phyloP scores from a whole-genome alignment of 2,113 vertebrate species.

The Percopsis transmontana region DNA sequence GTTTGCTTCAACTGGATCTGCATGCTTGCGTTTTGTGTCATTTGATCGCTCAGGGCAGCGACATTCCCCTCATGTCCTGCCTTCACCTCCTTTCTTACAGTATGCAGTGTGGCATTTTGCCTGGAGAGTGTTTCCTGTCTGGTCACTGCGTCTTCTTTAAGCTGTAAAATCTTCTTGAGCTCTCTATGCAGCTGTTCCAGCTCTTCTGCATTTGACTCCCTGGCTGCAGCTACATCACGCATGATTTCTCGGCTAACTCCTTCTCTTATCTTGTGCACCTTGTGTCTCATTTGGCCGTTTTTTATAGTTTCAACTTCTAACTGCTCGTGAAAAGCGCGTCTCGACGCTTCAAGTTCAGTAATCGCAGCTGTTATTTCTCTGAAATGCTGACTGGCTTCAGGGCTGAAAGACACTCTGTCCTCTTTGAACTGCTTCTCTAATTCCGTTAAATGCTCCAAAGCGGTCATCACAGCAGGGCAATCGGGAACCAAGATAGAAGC shows the following conservation, averaged over 20 bases:
- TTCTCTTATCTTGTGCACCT: conserved; percentile 56
- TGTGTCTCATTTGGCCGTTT: conserved; percentile 77
- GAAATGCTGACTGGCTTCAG: conserved; percentile 77
- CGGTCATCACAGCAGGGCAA: conserved; percentile 55
- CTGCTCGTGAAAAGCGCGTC: conserved; percentile 70
- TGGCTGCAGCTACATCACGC: conserved; percentile 70
- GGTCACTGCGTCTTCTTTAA: conserved; percentile 40
- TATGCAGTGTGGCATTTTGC: conserved; percentile 40
- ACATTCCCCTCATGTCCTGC: conserved; percentile 10
- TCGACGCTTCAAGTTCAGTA: conserved; percentile 77
- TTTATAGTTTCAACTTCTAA: conserved; percentile 85
- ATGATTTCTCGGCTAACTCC: conserved; percentile 44
- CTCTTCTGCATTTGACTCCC: conserved; percentile 56
- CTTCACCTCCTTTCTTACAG: conserved; percentile 2
- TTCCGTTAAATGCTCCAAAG: conserved; percentile 72
- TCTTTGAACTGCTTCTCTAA: conserved; percentile 76
- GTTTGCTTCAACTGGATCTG: conserved; percentile 41
- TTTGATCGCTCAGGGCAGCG: conserved; percentile 31
- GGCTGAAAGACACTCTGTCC: conserved; percentile 67
- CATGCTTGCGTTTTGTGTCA: conserved; percentile 18
- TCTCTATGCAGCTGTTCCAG: conserved; percentile 65
- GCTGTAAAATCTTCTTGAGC: conserved; percentile 27
- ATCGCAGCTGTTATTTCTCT: conserved; percentile 70
- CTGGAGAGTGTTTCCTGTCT: conserved; percentile 55
- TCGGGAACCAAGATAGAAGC: conserved; percentile 63